Evolutionary conservation across 1,140 invertebrate species (phyloP), one percentile per base, ranked within the genome.

Genomic region (Mycetomoellerius zeteki): DNA sequence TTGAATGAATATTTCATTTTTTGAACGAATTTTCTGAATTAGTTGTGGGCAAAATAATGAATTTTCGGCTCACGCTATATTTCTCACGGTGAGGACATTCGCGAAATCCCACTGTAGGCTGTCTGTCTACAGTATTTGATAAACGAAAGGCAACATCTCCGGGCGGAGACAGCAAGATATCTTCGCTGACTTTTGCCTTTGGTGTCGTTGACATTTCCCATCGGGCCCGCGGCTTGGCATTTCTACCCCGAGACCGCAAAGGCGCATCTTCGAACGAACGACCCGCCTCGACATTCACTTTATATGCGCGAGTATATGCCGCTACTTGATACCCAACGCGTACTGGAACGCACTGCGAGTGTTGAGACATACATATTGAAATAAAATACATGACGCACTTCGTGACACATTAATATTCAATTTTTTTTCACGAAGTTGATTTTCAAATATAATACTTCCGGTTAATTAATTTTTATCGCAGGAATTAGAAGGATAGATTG

Each of bases 151-250:
- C 78, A 89, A 89, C 85, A 58, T 87, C 47, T 64, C 71, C 56
- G 65, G 37, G 27, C 47, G 71, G 80, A 71, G 37, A 90, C 67
- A 69, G 62, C 43, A n/a, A 56, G 67, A 58, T 82, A 69, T 85
- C 81, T 78, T 72, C 67, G 84, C 21, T 87, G 84, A 91, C 90
- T 90, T 89, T 90, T 81, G 72, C 84, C 89, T 78, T 88, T 64
- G 86, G 78, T 64, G 21, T 87, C 86, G 89, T 88, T 91, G 82
- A 91, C 89, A 91, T 90, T 90, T 90, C 86, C 76, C 81, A 81
- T 73, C 60, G 82, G 89, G 50, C 72, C 62, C 14, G 37, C 27
- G 52, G 64, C 76, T 33, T 86, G 86, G 65, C 89, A 90, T 90
- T 90, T 88, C 78, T 43, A 58, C 75, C 81, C 58, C 43, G 16